phyloP scores from a whole-genome alignment of 1,140 invertebrate species.

The Helicoverpa armigera region DNA sequence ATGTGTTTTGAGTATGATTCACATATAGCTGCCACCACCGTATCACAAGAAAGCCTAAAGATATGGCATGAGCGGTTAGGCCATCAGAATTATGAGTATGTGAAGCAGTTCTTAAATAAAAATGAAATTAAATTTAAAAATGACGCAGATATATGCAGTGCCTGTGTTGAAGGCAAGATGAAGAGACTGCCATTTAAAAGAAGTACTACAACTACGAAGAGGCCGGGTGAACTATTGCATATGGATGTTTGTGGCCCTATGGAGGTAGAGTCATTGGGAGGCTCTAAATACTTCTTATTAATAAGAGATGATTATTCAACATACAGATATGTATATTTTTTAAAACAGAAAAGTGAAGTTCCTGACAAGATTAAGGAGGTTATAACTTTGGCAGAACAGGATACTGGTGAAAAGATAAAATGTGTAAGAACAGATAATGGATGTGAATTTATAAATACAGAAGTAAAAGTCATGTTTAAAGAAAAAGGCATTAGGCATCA shows the following conservation, averaged over 20 bases:
- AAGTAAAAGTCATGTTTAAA: not conserved
- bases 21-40: not conserved
- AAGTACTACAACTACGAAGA: too few species aligned
- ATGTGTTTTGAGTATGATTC: not conserved
- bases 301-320: constrained; percentile 18
- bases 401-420: constrained; percentile 12
- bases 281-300: constrained; percentile 11
- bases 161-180: not conserved
- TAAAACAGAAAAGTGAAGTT: not conserved
- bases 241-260: constrained; percentile 4
- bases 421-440: constrained; percentile 17
- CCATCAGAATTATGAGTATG: constrained; percentile 1
- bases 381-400: constrained; percentile 15
- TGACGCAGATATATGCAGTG: not conserved
- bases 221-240: not conserved
- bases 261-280: not conserved
- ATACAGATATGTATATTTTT: not conserved
- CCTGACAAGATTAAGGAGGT: not conserved
- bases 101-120: constrained; percentile 19
- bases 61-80: not conserved
- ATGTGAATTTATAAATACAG: not conserved
- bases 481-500: not conserved
- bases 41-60: not conserved
- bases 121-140: constrained; percentile 9
- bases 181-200: too few species aligned